Percentiles rank a stretch among this genome's conserved stretches.
phyloP scores from a whole-genome alignment of 2,113 vertebrate species.

The Tragelaphus imberbis region DNA sequence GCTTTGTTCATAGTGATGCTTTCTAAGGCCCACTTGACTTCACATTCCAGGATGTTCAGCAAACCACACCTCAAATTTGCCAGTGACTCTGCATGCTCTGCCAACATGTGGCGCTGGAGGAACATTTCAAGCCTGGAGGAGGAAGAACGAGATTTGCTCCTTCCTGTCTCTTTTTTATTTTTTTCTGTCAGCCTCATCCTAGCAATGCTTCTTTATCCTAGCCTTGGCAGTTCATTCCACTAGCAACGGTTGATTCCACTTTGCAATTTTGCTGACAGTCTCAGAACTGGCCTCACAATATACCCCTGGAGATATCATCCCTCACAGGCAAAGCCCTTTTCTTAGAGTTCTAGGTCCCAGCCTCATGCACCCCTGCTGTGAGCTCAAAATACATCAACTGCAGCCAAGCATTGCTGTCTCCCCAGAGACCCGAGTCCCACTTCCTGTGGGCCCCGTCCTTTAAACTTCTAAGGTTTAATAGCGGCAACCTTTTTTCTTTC shows the following conservation, averaged over 20 bases:
- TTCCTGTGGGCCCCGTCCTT: neutral
- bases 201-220: neutral
- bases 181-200: neutral
- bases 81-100: neutral
- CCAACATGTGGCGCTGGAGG: neutral
- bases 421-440: neutral
- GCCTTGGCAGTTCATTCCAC: neutral
- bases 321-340: neutral
- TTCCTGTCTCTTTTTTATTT: neutral
- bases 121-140: neutral
- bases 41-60: neutral
- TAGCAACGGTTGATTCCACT: neutral
- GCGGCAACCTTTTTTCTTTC: neutral
- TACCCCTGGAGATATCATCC: neutral
- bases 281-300: neutral
- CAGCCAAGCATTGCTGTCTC: neutral
- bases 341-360: neutral
- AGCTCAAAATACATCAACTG: neutral
- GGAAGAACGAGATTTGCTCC: neutral
- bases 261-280: neutral
- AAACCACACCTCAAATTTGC: neutral
- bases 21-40: too few relatives aligned
- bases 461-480: neutral
- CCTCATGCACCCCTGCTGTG: neutral
- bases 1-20: too few relatives aligned